Evolutionary conservation across 35 echinoderm and acorn worm species (phyloP).

Genomic region (Strongylocentrotus purpuratus): DNA sequence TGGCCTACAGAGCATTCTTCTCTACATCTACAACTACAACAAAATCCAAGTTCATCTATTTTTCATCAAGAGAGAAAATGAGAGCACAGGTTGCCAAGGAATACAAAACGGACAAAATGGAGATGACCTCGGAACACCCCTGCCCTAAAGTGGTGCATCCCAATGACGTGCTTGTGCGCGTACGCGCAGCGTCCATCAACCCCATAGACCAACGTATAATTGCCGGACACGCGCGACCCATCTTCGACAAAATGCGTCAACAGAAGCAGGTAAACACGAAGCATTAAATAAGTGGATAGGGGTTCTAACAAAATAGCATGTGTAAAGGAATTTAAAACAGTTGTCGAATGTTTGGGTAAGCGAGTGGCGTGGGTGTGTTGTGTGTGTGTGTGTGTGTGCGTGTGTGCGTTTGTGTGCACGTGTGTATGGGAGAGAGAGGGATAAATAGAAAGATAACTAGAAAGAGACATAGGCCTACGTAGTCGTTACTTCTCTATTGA

Average conservation of each 20-base stretch:
- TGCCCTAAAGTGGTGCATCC: constrained; percentile 50
- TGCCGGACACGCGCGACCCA: constrained; percentile 45
- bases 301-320: too few species aligned
- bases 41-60: constrained; percentile 29
- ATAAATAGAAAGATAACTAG: too few species aligned
- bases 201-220: constrained; percentile 62
- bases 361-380: too few species aligned
- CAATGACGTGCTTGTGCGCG: constrained; percentile 63
- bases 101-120: constrained; percentile 63
- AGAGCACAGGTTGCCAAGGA: constrained; percentile 56
- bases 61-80: constrained; percentile 48
- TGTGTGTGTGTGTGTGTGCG: not conserved
- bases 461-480: too few species aligned
- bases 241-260: constrained; percentile 54
- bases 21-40: not conserved
- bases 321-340: too few species aligned
- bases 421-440: not conserved
- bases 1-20: not conserved
- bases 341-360: too few species aligned
- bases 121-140: constrained; percentile 14
- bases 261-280: constrained; percentile 44
- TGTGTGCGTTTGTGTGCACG: not conserved
- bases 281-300: too few species aligned
- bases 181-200: constrained; percentile 73
- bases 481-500: too few species aligned